These are phyloP conservation scores for Morpho achilles DNA, from an alignment of 2,888 invertebrate species.

Conservation along the genomic window DNA sequence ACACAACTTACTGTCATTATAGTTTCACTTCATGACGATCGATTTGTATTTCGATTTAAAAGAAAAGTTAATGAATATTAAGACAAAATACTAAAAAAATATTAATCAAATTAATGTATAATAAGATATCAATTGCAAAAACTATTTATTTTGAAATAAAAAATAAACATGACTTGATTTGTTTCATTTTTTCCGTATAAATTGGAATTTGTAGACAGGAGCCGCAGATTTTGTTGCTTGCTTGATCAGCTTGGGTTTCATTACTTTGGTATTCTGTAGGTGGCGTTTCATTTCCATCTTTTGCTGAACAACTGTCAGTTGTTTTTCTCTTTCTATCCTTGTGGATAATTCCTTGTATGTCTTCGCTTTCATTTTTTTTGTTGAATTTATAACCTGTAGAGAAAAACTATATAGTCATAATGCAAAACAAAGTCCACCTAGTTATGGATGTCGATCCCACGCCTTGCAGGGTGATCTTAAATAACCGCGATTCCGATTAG, in stretches of 20 bases:
- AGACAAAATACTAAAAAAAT: no score
- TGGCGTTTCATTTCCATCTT: slow-evolving; percentile 87
- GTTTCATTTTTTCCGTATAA: slow-evolving; percentile 87
- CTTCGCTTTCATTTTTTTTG: slow-evolving; percentile 80
- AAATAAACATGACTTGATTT: slow-evolving; percentile 9
- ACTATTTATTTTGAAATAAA: slow-evolving; percentile 37
- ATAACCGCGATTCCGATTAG: no score
- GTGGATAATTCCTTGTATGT: slow-evolving; percentile 87
- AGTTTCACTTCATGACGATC: no score
- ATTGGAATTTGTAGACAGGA: slow-evolving; percentile 89
- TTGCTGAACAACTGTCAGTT: slow-evolving; percentile 86
- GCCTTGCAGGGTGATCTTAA: no score
- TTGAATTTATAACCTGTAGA: slow-evolving; percentile 56
- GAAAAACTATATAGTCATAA: no score
- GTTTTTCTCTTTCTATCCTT: slow-evolving; percentile 87
- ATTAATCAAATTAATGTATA: no score
- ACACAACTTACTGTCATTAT: no score
- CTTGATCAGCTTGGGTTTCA: slow-evolving; percentile 83
- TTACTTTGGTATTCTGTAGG: slow-evolving; percentile 81
- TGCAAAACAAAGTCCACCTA: no score
- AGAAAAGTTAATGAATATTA: no score
- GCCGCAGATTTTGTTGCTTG: slow-evolving; percentile 82
- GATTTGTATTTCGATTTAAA: no score
- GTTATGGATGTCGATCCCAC: no score
- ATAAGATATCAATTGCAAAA: background rate